Percentiles rank a stretch among this genome's conserved stretches.
phyloP scores from a whole-genome alignment of 2,888 invertebrate genomes.

The Epirrita christyi region DNA sequence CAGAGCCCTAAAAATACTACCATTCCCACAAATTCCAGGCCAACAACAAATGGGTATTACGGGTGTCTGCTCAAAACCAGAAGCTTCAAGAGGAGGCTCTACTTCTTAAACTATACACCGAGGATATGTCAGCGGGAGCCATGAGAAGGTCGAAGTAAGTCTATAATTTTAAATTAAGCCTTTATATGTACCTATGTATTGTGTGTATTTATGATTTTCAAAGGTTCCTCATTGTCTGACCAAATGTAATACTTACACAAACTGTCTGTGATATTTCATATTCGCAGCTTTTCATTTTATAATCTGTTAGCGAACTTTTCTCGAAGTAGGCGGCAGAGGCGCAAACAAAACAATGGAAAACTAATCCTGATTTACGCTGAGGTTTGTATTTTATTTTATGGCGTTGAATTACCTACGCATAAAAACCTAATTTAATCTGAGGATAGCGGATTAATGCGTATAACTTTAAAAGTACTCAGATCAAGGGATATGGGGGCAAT shows the following conservation, averaged over 20 bases:
- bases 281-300: not conserved
- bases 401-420: conserved; percentile 36
- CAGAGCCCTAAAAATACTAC: too few species aligned
- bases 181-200: too few species aligned
- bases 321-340: conserved; percentile 15
- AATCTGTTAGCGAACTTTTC: conserved; percentile 13
- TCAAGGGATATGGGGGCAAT: too few species aligned
- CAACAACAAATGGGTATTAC: conserved; percentile 67
- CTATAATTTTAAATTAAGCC: not conserved
- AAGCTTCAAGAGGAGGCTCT: conserved; percentile 71
- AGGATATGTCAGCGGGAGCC: conserved; percentile 69
- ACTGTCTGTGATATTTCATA: not conserved
- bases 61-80: conserved; percentile 67
- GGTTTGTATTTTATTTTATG: conserved; percentile 33
- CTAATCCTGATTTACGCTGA: conserved; percentile 46
- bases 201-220: too few species aligned
- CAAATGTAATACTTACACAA: too few species aligned
- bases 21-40: conserved; percentile 53
- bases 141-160: conserved; percentile 63
- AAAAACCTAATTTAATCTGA: conserved; percentile 37
- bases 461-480: too few species aligned
- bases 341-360: conserved; percentile 24
- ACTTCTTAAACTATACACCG: conserved; percentile 69
- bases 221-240: too few species aligned
- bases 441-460: too few species aligned